Percentiles rank a stretch among this genome's conserved stretches.
Evolutionary conservation across 2,888 invertebrate genomes (phyloP).

Genomic region (Lithophane ornitopus): DNA sequence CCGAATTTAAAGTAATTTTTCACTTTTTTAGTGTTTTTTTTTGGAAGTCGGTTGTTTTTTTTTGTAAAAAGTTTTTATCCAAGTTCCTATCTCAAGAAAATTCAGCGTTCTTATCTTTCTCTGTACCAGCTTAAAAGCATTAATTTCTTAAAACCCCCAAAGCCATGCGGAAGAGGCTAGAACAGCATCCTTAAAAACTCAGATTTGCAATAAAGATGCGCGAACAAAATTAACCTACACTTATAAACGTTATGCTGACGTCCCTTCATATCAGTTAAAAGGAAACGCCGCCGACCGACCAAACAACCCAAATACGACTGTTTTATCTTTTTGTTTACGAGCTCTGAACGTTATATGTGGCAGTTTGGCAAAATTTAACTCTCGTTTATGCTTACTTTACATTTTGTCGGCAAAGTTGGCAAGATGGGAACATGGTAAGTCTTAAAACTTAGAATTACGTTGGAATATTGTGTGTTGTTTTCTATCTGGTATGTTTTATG

Average conservation of each 20-base stretch:
- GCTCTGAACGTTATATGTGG: slow-evolving; percentile 72
- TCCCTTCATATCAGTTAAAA: slow-evolving; percentile 44
- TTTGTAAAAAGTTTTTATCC: too few relatives aligned
- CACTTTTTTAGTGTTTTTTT: too few relatives aligned
- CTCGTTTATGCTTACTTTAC: slow-evolving; percentile 74
- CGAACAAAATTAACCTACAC: slow-evolving; percentile 46
- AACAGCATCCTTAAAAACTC: slow-evolving; percentile 18
- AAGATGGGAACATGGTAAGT: slow-evolving; percentile 56
- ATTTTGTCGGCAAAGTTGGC: slow-evolving; percentile 69
- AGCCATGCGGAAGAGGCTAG: not conserved
- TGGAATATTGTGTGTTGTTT: slow-evolving; percentile 59
- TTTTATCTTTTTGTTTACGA: slow-evolving; percentile 77
- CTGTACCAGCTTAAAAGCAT: not conserved
- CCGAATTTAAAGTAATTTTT: too few relatives aligned
- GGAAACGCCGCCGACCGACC: slow-evolving; percentile 50
- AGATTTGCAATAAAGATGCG: slow-evolving; percentile 35
- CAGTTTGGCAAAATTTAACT: slow-evolving; percentile 75
- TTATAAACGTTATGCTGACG: slow-evolving; percentile 25
- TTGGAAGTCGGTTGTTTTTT: too few relatives aligned
- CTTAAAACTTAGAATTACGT: slow-evolving; percentile 61
- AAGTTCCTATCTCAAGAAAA: too few relatives aligned
- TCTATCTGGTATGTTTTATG: slow-evolving; percentile 57
- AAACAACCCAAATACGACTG: slow-evolving; percentile 60
- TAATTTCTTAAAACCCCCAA: not conserved
- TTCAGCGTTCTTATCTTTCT: not conserved